Evolutionary conservation across 2,888 invertebrate genomes (phyloP), one percentile per base, ranked within the genome.

Genomic region (Fissipunctia ypsillon): DNA sequence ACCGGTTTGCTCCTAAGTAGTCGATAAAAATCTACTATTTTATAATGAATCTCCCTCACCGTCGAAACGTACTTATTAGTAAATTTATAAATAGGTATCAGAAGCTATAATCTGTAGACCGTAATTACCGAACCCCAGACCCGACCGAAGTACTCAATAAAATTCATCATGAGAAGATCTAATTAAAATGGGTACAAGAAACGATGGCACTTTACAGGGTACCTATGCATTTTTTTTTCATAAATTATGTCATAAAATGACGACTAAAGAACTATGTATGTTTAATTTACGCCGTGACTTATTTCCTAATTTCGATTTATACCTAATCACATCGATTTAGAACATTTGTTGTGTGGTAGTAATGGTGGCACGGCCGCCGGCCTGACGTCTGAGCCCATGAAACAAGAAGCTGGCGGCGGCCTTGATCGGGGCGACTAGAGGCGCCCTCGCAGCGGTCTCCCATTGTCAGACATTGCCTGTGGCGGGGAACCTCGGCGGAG

Each of bases 401-500:
- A 97, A 96, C 92, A 97, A 96, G 94, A 97, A 97, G 91, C 94
- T 96, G 93, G 97, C 97, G 95, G 97, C 97, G 91, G 97, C 97
- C 95, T 97, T 97, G 92, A 96, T 90, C 76, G 96, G 96, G 88
- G 97, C 97, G 91, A 97, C 96, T 84, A 97, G 96, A 69, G 97
- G 97, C 91, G 96, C 97, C 93, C 97, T 97, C 92, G 97, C 96
- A 91, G 95, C 93, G 90, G 89, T 91, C 93, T 97, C 97, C 98
- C 97, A 97, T 97, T 97, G 98, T 98, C 98, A 98, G 97, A 98
- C 98, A 96, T 96, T 95, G 94, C 96, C 96, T 88, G 97, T 97
- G 96, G 97, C 97, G 92, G 98, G 98, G 96, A 97, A 98, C 92
- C 98, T 97, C 93, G 98, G 98, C 88, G 98, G 98, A 88, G 97